Percentiles rank a stretch among this genome's conserved stretches.
These are phyloP conservation scores for Notolepis coatsorum DNA, from an alignment of 2,797 vertebrate species.

Conservation along the genomic window DNA sequence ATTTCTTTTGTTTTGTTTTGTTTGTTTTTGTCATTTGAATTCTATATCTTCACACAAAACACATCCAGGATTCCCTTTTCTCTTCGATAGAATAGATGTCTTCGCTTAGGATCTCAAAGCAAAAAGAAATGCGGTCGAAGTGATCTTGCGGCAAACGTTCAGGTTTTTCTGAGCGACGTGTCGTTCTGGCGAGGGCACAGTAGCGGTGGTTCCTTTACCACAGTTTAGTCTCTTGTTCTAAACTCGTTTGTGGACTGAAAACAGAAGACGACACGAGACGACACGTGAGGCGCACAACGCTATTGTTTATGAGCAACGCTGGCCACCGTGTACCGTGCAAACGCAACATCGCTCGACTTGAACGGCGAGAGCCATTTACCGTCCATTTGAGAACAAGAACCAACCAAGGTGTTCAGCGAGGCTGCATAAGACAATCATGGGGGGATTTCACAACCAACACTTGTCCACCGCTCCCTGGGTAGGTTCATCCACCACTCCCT, in stretches of 20 bases:
- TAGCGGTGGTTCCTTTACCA: slow-evolving; percentile 27
- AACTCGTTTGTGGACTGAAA: slow-evolving; percentile 39
- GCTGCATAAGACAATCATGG: slow-evolving; percentile 79
- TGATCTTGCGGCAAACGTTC: no score
- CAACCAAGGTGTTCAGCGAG: slow-evolving; percentile 62
- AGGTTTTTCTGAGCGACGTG: no score
- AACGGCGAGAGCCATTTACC: slow-evolving; percentile 55
- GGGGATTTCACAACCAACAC: slow-evolving; percentile 62
- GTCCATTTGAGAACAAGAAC: slow-evolving; percentile 56
- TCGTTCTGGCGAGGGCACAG: no score
- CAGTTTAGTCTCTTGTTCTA: slow-evolving; percentile 44
- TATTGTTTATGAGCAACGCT: slow-evolving; percentile 68
- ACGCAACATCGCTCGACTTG: slow-evolving; percentile 53
- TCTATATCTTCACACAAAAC: no score
- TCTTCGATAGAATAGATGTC: no score
- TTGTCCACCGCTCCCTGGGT: slow-evolving; percentile 25
- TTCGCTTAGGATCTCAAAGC: no score
- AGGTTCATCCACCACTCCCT: no score
- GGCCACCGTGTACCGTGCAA: slow-evolving; percentile 64
- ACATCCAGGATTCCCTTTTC: no score
- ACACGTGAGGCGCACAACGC: slow-evolving; percentile 44
- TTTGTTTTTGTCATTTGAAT: no score
- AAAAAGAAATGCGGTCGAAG: no score
- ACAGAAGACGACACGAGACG: slow-evolving; percentile 30
- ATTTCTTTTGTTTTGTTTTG: no score